Evolutionary conservation across 2,797 vertebrate species (phyloP), one percentile per base, ranked within the genome.

Genomic region (Hydrocynus forskahlii): DNA sequence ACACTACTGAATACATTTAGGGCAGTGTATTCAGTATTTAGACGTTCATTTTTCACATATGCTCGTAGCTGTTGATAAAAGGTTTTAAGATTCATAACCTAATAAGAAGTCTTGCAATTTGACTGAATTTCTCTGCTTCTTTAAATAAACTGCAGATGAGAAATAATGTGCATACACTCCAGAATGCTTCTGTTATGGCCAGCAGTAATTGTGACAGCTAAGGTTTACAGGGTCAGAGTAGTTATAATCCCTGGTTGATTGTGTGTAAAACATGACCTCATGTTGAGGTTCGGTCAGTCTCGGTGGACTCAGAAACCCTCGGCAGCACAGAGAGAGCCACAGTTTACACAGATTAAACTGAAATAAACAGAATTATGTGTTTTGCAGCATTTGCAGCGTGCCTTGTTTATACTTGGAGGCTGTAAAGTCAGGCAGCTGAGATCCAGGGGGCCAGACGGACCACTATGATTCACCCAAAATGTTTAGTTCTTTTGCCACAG

Each of bases 381-480:
- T 64, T 67, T 25, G 60, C 21, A 13, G 52, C 25, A 73, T 57
- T 72, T 43, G 14, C 57, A 35, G 35, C 45, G 25, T 48, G 50
- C 38, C 19, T 50, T 74, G 62, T 72, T 78, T 50, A 82, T 66
- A 23, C 40, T 70, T 59, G 19, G 71, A 57, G 55, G 5, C 73
- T 76, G 43, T 71, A 40, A 55, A 23, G 40, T 66, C 23, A 35
- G 38, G 66, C 55, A 68, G 55, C 23, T 66, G n/a, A 35, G 63
- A 54, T 68, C 70, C 57, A 68, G 75, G 70, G 80, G 79, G 38
- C 73, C 59, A 80, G 48, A 73, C 25, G 35, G 17, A 54, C 25
- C 19, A 59, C 60, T 16, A 17, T 84, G 83, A 81, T 69, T 81
- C 67, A 76, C 68, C 48, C 74, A 21, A 29, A 45, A 52, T 70